Percentiles rank a stretch among this genome's conserved stretches.
Conservation (phyloP, 2,888 invertebrate species). For the Sericinus montela region DNA sequence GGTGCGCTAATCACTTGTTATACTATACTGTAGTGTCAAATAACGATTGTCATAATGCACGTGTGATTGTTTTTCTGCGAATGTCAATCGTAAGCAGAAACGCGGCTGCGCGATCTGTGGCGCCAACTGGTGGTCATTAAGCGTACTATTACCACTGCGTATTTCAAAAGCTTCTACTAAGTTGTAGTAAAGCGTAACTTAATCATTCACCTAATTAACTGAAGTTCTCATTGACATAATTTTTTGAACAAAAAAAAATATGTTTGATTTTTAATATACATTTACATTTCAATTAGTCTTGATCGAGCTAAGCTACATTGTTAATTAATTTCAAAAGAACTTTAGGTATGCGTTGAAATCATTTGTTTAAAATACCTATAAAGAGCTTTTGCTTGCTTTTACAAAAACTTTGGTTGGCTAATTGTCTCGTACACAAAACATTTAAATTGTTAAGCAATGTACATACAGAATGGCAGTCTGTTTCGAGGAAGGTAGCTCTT, state of each 20-base stretch:
- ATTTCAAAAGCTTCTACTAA: conserved; percentile 34
- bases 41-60: conserved; percentile 68
- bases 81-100: conserved; percentile 67
- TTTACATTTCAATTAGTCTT: too few relatives aligned
- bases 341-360: too few relatives aligned
- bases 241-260: too few relatives aligned
- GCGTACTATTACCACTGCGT: conserved; percentile 71
- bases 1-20: conserved; percentile 81
- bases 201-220: too few relatives aligned
- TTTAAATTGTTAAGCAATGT: conserved; percentile 38
- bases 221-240: too few relatives aligned
- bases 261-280: too few relatives aligned
- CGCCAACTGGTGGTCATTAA: conserved; percentile 67
- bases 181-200: too few relatives aligned
- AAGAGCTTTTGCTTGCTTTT: too few relatives aligned
- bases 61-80: conserved; percentile 79
- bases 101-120: conserved; percentile 60
- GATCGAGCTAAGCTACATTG: too few relatives aligned
- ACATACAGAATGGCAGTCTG: conserved; percentile 37
- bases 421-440: conserved; percentile 27
- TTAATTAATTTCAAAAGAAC: too few relatives aligned
- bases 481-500: conserved; percentile 74
- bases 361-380: too few relatives aligned
- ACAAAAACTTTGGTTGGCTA: neutral
- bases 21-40: conserved; percentile 44